A percentile compares a stretch with the other conserved stretches of the same genome.
phyloP scores from a whole-genome alignment of 92 coral and sea anemone species.

The Zoanthus sansibaricus region DNA sequence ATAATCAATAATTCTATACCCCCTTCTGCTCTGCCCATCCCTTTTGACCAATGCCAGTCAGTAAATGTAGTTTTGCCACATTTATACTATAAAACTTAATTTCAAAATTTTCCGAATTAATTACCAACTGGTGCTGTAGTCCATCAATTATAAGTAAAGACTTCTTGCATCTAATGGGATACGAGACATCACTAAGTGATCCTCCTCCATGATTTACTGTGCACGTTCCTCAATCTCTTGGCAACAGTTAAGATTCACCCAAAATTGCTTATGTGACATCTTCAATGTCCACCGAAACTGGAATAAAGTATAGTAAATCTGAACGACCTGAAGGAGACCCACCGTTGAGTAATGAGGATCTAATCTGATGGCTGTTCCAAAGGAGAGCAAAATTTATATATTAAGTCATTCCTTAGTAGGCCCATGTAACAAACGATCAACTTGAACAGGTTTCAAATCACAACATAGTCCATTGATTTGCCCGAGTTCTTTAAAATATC shows the following conservation, averaged over 20 bases:
- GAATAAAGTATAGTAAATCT: constrained; percentile 10
- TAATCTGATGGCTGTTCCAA: background rate
- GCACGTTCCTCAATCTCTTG: background rate
- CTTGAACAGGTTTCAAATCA: background rate
- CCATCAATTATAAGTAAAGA: background rate
- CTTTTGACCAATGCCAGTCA: too few relatives aligned
- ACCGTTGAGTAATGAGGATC: constrained; percentile 12
- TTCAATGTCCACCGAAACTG: background rate
- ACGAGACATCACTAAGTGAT: background rate
- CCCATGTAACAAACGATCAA: background rate
- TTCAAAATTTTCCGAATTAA: background rate
- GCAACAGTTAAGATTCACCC: background rate
- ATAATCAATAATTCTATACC: background rate
- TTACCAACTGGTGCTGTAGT: background rate
- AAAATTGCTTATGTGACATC: background rate
- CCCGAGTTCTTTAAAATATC: too few relatives aligned
- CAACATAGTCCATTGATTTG: background rate
- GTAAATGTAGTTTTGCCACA: background rate
- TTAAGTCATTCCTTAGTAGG: background rate
- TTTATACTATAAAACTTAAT: background rate
- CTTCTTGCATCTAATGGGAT: background rate
- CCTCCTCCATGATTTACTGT: background rate
- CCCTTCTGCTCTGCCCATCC: too few relatives aligned
- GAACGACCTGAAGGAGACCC: constrained; percentile 18
- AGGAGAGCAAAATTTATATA: background rate